Conservation (phyloP, 2,797 vertebrate species). For the Moxostoma hubbsi region DNA sequence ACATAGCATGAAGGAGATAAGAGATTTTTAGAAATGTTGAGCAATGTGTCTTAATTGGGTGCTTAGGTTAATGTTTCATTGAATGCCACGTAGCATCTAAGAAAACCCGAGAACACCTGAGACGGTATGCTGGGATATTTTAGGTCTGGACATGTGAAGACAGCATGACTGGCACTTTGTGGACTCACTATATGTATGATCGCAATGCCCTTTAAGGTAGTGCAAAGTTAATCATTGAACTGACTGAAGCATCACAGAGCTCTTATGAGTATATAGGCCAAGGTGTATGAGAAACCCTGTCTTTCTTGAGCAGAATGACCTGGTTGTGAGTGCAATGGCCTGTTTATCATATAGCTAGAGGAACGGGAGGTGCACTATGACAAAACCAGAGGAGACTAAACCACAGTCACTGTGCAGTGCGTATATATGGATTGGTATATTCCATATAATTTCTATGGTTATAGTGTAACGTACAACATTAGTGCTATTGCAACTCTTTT, state of each 20-base stretch:
- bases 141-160: slow-evolving; percentile 36
- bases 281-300: slow-evolving; percentile 32
- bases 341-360: slow-evolving; percentile 24
- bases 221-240: slow-evolving; percentile 49
- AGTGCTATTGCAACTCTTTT: slow-evolving; percentile 21
- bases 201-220: slow-evolving; percentile 41
- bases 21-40: slow-evolving; percentile 26
- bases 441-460: slow-evolving; percentile 9
- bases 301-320: slow-evolving; percentile 37
- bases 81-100: slow-evolving; percentile 3
- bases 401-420: background rate
- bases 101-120: slow-evolving; percentile 16
- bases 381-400: background rate
- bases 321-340: slow-evolving; percentile 26
- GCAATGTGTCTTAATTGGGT: slow-evolving; percentile 24
- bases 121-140: slow-evolving; percentile 16
- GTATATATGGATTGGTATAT: background rate
- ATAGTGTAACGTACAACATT: slow-evolving; percentile 25
- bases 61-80: slow-evolving; percentile 39
- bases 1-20: slow-evolving; percentile 33
- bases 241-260: slow-evolving; percentile 30
- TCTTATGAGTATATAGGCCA: slow-evolving; percentile 40
- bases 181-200: slow-evolving; percentile 46
- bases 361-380: background rate
- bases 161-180: slow-evolving; percentile 25